Percentiles rank a stretch among this genome's conserved stretches.
phyloP scores from a whole-genome alignment of 2,888 invertebrate genomes.

The Ephialtes manifestator region DNA sequence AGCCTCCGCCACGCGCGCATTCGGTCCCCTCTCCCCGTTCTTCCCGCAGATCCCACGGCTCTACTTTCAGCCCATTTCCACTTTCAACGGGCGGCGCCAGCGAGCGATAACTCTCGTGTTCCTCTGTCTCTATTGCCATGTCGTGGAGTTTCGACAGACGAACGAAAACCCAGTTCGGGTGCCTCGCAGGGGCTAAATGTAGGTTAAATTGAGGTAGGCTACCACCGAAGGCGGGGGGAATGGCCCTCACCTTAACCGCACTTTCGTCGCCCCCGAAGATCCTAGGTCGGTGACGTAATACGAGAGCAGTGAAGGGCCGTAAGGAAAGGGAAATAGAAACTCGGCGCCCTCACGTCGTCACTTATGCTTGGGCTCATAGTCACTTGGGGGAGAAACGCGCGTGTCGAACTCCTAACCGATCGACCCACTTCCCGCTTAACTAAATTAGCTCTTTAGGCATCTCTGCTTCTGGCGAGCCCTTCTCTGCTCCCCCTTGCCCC shows the following conservation, averaged over 20 bases:
- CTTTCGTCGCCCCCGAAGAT: constrained; percentile 42
- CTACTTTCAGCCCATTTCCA: constrained; percentile 74
- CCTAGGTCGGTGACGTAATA: constrained; percentile 62
- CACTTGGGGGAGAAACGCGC: constrained; percentile 8
- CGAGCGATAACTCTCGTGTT: constrained; percentile 41
- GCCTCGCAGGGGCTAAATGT: constrained; percentile 26
- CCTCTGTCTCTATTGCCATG: constrained; percentile 45
- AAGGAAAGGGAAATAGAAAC: constrained; percentile 18
- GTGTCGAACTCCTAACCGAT: constrained; percentile 40
- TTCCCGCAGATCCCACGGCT: constrained; percentile 42
- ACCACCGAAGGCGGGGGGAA: constrained; percentile 19
- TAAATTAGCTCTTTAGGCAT: constrained; percentile 53
- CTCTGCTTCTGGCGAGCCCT: constrained; percentile 31
- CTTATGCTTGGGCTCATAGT: constrained; percentile 20
- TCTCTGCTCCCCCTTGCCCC: constrained; percentile 18
- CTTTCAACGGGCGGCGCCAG: constrained; percentile 56
- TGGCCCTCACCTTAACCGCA: constrained; percentile 53
- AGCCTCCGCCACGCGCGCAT: constrained; percentile 42
- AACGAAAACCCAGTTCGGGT: constrained; percentile 41
- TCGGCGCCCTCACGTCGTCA: not conserved
- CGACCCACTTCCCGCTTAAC: constrained; percentile 52
- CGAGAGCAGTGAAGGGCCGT: constrained; percentile 27
- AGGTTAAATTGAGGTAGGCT: constrained; percentile 63
- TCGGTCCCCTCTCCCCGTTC: constrained; percentile 16
- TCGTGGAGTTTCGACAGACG: constrained; percentile 33